These are phyloP conservation scores for Elachura formosa DNA, from an alignment of 2,113 vertebrate species.

Conservation along the genomic window DNA sequence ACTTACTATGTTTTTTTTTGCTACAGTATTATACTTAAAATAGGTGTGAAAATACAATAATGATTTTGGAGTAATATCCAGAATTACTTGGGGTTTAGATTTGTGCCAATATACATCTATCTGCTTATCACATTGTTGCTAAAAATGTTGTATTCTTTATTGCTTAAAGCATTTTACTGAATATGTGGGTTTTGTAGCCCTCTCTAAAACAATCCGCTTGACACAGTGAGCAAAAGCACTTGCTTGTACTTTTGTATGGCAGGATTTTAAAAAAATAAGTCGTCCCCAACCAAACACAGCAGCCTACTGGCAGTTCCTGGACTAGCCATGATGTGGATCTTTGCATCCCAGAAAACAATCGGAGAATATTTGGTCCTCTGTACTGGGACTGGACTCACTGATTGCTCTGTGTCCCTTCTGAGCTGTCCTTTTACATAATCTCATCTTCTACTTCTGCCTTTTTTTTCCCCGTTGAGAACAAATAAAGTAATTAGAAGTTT, in stretches of 20 bases:
- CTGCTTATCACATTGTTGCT: not conserved
- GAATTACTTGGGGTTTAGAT: not conserved
- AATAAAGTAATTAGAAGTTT: constrained; percentile 52
- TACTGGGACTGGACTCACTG: not conserved
- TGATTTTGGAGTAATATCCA: not conserved
- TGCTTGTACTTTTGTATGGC: not conserved
- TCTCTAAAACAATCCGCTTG: not conserved
- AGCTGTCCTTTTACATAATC: not conserved
- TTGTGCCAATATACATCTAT: not conserved
- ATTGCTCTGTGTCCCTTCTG: not conserved
- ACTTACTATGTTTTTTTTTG: not conserved
- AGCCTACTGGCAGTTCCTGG: not conserved
- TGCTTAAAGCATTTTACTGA: not conserved
- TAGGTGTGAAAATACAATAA: not conserved
- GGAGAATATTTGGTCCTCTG: not conserved
- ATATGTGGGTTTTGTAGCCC: not conserved
- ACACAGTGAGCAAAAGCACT: not conserved
- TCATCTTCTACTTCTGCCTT: not conserved
- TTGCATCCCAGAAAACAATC: not conserved
- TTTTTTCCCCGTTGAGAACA: not conserved
- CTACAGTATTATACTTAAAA: not conserved
- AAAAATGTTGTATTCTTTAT: not conserved
- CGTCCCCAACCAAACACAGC: fast-evolving
- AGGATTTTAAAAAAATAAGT: not conserved
- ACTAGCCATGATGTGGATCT: not conserved